Conservation (phyloP, 2,797 vertebrate genomes). For the Carapus acus region DNA sequence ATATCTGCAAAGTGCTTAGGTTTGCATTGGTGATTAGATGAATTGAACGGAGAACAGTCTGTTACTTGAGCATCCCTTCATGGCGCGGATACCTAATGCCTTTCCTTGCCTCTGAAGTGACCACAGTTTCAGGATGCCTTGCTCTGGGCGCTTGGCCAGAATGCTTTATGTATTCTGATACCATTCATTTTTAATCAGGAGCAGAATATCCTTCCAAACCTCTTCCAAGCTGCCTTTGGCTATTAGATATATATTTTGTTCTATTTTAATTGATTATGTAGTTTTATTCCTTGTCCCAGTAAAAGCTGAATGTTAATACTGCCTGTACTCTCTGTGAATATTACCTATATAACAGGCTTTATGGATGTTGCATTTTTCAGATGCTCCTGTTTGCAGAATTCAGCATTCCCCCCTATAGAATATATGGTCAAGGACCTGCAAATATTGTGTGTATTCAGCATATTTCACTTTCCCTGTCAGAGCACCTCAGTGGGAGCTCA, state of each 20-base stretch:
- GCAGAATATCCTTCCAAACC: constrained; percentile 62
- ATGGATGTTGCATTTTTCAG: constrained; percentile 17
- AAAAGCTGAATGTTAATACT: constrained; percentile 42
- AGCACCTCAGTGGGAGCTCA: constrained; percentile 20
- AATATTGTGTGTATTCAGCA: constrained; percentile 59
- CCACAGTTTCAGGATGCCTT: constrained; percentile 69
- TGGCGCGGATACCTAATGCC: constrained; percentile 66
- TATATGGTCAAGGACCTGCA: constrained; percentile 19
- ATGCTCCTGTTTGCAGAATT: constrained; percentile 32
- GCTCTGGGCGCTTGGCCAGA: constrained; percentile 66
- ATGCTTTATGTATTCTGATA: constrained; percentile 72
- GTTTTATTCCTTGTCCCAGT: constrained; percentile 37
- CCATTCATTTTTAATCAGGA: constrained; percentile 75
- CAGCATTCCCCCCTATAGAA: constrained; percentile 26
- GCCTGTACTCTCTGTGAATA: constrained; percentile 25
- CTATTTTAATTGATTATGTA: constrained; percentile 55
- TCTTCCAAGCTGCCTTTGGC: constrained; percentile 48
- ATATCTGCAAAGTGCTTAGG: constrained; percentile 74
- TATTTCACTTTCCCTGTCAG: constrained; percentile 42
- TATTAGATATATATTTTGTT: constrained; percentile 44
- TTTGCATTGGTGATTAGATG: constrained; percentile 73
- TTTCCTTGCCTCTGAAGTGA: constrained; percentile 67
- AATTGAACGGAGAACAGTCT: constrained; percentile 68
- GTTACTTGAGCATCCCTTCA: constrained; percentile 68
- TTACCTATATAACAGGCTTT: constrained; percentile 21